Base-by-base conservation (phyloP, 2,113 vertebrate species). In the Hyperoodon ampullatus region DNA sequence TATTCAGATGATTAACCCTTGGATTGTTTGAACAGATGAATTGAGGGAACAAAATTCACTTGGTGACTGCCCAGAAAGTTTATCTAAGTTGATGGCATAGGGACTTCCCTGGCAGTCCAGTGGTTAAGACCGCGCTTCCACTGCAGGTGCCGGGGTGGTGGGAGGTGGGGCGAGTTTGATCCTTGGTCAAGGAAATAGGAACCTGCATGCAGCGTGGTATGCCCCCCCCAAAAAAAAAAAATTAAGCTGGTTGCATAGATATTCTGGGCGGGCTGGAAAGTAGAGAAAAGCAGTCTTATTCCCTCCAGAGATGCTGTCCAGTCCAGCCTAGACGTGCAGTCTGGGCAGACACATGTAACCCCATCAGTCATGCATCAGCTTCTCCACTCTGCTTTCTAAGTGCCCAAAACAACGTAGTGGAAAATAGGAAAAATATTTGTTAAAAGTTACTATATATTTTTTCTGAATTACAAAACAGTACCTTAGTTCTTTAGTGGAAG, bases 81-180 rank as follows among this genome's bases (percentile, higher is more conserved):
- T 53, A 53, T 58, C 33, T 26, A 28, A 50, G 23, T 35, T 53
- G 33, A 23, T 50, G 18, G 55, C 55, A 58, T 58, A 58, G 55
- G 18, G 55, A 58, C 55, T 58, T 58, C 19, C 55, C 55, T 58
- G 55, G 19, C 7, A 19, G 18, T 58, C 55, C 55, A 58, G 19
- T 58, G 55, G 55, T 58, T 58, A 8, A 58, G 19, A 58, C 55
- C 7, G 0, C 18, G 7, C 55, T 58, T 58, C 55, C 18, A 58
- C 55, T 21, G 6, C 18, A 47, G 18, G 55, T 0, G 16, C 0
- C 0, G 3, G 13, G 47, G 47, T 0, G 50, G 50, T 13, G 50
- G 50, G 50, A 16, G 50, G 50, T 5, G 2, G 50, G 15, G 7
- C 0, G 19, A 21, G 55, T 58, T 58, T 19, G 55, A 21, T 21